Conservation (phyloP, 2,113 vertebrate genomes). For the Speoplatyrhinus poulsoni region DNA sequence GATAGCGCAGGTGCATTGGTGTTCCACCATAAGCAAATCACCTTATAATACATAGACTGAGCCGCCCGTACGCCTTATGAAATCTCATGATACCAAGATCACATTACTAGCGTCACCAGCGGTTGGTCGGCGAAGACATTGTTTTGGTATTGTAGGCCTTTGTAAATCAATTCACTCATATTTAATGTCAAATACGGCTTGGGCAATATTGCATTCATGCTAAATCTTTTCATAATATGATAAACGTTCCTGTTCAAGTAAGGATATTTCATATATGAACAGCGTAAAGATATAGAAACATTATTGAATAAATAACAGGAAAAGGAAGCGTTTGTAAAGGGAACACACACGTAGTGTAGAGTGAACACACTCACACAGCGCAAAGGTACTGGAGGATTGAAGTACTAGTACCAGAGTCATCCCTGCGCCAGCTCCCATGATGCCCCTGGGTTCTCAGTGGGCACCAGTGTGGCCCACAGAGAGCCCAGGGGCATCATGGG, state of each 20-base stretch:
- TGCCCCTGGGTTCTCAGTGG: constrained; percentile 33
- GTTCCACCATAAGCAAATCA: constrained; percentile 45
- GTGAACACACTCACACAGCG: no score
- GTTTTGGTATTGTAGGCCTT: neutral
- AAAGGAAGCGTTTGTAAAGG: no score
- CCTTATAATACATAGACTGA: neutral
- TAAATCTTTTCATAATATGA: constrained; percentile 14
- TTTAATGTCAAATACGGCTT: constrained; percentile 18
- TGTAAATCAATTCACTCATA: constrained; percentile 11
- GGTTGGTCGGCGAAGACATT: neutral
- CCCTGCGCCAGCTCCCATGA: neutral
- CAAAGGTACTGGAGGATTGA: neutral
- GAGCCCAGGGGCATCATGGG: constrained; percentile 29
- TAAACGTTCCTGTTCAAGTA: constrained; percentile 10
- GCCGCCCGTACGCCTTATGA: neutral
- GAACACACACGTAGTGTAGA: no score
- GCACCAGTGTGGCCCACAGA: constrained; percentile 15
- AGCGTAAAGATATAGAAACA: no score
- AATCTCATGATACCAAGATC: constrained; percentile 17
- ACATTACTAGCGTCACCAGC: neutral
- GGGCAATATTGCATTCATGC: constrained; percentile 17
- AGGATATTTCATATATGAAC: neutral
- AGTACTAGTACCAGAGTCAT: neutral
- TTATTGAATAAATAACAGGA: no score
- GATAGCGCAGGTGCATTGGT: constrained; percentile 62